Evolutionary conservation across 2,797 vertebrate species (phyloP), one percentile per base, ranked within the genome.

Genomic region (Borostomias antarcticus): DNA sequence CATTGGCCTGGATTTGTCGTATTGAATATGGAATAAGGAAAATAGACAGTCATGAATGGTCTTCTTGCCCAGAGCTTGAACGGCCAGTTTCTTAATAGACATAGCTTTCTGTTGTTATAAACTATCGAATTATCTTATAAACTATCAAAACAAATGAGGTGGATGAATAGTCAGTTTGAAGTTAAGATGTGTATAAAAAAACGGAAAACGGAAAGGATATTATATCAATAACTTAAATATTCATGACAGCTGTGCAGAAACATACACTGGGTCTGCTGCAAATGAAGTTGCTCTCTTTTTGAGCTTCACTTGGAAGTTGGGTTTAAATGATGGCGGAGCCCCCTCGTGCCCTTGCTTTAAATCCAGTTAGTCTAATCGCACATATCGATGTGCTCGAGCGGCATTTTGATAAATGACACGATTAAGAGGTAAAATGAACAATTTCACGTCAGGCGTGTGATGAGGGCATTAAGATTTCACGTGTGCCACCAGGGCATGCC

Each of bases 401-500:
- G 88, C 90, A 79, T 92, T 94, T 93, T 96, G 95, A 96, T 94
- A 91, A 96, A 97, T 94, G 94, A 92, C 92, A 87, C 91, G 92
- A 95, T 96, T 97, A 96, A n/a, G 89, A 93, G 87, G 89, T 93
- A 93, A 95, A 95, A 94, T 94, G 92, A 96, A 94, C 92, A 93
- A 91, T 94, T 94, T 95, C 90, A 94, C 79, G 92, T 82, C 88
- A 83, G 94, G 92, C 93, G 89, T 86, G 91, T 92, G 90, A 88
- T 84, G 82, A 89, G 88, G 81, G 87, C 82, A 80, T 83, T 80
- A 69, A 85, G 90, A 90, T 90, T 91, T 90, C 81, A 85, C 89
- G 89, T 85, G 86, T 82, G 88, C 81, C 84, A 83, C 85, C 84
- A 74, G 82, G 79, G 80, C 90, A 89, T 80, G 86, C 74, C 84